Evolutionary conservation across 2,797 vertebrate species (phyloP).

Genomic region (Uromys caudimaculatus): DNA sequence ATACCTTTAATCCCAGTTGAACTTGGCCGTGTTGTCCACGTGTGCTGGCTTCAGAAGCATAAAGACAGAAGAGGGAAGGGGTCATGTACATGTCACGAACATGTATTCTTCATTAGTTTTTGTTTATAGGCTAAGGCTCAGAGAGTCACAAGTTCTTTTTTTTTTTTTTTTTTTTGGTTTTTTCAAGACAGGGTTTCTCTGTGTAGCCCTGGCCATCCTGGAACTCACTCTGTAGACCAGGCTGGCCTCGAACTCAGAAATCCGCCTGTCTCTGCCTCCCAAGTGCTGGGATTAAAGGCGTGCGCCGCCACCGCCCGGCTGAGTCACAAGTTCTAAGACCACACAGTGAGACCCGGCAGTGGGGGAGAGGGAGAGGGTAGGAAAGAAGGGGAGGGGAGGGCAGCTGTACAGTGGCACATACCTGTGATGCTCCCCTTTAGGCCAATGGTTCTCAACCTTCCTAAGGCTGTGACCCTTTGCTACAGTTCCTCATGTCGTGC

Average conservation of each 20-base stretch:
- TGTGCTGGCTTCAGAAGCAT: not conserved
- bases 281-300: too few relatives aligned
- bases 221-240: too few relatives aligned
- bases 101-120: not conserved
- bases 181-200: too few relatives aligned
- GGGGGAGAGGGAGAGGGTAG: fast-evolving
- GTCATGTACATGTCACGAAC: not conserved
- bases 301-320: too few relatives aligned
- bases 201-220: too few relatives aligned
- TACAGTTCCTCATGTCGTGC: not conserved
- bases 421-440: not conserved
- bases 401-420: not conserved
- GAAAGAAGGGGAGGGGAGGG: not conserved
- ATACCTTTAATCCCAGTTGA: not conserved
- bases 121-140: too few relatives aligned
- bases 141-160: too few relatives aligned
- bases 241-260: too few relatives aligned
- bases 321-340: not conserved
- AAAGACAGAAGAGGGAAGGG: not conserved
- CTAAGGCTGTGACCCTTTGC: not conserved
- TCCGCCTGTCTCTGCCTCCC: too few relatives aligned
- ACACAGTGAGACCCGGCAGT: not conserved
- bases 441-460: not conserved
- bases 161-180: too few relatives aligned
- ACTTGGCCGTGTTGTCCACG: not conserved